Evolutionary conservation across 2,113 vertebrate genomes (phyloP).

Genomic region (Azemiops feae): DNA sequence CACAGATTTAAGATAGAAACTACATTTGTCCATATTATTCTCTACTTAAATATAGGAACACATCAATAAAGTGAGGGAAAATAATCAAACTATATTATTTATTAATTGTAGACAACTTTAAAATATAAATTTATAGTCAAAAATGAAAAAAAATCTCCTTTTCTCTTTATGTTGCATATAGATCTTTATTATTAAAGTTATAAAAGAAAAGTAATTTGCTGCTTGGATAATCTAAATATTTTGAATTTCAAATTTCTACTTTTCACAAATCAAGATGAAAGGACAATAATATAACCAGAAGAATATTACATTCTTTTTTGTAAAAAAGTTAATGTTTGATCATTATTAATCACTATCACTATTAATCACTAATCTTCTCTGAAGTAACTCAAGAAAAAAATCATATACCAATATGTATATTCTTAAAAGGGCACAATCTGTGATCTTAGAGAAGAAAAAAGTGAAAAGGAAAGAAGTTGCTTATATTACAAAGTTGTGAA

Average conservation of each 20-base stretch:
- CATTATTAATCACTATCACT: slow-evolving; percentile 14
- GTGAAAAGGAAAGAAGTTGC: slow-evolving; percentile 50
- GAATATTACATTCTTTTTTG: not conserved
- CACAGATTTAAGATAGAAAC: not conserved
- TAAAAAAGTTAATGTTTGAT: not conserved
- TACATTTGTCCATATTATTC: not conserved
- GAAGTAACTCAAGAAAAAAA: not conserved
- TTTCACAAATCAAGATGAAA: slow-evolving; percentile 33
- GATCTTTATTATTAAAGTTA: slow-evolving; percentile 6
- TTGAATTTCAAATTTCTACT: not conserved
- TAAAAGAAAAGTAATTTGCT: slow-evolving; percentile 32
- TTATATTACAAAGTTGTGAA: slow-evolving; percentile 59
- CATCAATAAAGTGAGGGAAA: not conserved
- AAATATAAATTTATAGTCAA: not conserved
- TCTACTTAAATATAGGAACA: not conserved
- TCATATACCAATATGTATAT: not conserved
- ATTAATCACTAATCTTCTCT: too few species aligned
- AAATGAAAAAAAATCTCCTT: not conserved
- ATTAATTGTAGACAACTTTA: not conserved
- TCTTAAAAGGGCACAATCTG: slow-evolving; percentile 50
- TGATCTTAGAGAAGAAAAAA: slow-evolving; percentile 53
- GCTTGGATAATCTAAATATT: slow-evolving; percentile 14
- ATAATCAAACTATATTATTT: not conserved
- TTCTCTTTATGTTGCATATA: not conserved
- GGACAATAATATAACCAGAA: slow-evolving; percentile 5